A percentile compares a stretch with the other conserved stretches of the same genome.
These are phyloP conservation scores for Rhabdomys dilectus DNA, from an alignment of 2,113 vertebrate species.

Conservation along the genomic window DNA sequence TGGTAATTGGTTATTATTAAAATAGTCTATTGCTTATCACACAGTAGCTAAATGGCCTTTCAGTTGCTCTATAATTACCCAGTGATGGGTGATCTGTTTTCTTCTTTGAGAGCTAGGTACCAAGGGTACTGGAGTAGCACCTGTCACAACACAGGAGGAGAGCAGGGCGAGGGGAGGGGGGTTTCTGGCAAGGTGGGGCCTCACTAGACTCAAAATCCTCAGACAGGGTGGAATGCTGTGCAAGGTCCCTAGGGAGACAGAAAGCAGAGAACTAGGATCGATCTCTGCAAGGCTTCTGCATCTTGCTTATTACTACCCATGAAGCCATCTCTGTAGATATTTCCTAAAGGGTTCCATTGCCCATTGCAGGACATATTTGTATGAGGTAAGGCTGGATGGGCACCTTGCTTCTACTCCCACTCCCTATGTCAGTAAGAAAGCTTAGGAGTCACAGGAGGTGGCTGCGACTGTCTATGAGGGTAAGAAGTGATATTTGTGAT, in stretches of 20 bases:
- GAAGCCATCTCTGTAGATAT: background rate
- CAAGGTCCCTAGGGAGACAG: background rate
- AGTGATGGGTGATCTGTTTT: slow-evolving; percentile 85
- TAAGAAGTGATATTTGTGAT: background rate
- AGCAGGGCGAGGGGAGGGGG: slow-evolving; percentile 17
- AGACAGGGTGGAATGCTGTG: background rate
- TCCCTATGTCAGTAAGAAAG: background rate
- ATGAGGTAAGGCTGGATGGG: background rate
- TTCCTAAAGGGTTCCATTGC: slow-evolving; percentile 2
- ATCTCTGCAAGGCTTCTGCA: background rate
- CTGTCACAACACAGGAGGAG: slow-evolving; percentile 75
- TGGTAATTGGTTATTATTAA: slow-evolving; percentile 89
- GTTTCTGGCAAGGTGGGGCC: slow-evolving; percentile 53
- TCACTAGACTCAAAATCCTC: background rate
- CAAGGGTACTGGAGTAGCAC: slow-evolving; percentile 69
- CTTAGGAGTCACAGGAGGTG: fast-evolving
- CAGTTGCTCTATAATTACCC: slow-evolving; percentile 87
- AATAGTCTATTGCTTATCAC: slow-evolving; percentile 88
- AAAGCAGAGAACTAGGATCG: background rate
- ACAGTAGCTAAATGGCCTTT: slow-evolving; percentile 86
- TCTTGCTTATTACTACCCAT: background rate
- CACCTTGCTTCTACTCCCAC: background rate
- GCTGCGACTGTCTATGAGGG: background rate
- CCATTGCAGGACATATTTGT: background rate
- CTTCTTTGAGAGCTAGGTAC: slow-evolving; percentile 79